Evolutionary conservation across 2,113 vertebrate species (phyloP).

Genomic region (Hippocampus zosterae): DNA sequence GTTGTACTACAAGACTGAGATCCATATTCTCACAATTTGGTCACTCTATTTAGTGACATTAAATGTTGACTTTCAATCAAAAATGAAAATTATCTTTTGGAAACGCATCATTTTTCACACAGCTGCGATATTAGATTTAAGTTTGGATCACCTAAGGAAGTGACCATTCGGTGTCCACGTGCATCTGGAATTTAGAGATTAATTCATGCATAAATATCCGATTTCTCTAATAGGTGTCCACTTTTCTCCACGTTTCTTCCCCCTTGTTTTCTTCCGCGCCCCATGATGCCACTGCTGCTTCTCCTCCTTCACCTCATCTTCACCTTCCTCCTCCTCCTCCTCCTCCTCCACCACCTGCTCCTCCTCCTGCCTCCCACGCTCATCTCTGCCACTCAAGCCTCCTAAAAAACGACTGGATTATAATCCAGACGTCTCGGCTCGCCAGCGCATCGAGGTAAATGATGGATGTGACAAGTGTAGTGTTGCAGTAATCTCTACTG

Average conservation of each 20-base stretch:
- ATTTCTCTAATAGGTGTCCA: constrained; percentile 84
- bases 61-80: background rate
- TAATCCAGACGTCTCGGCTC: constrained; percentile 90
- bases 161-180: background rate
- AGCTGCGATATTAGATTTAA: background rate
- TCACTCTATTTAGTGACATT: background rate
- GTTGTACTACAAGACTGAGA: background rate
- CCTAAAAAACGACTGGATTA: constrained; percentile 99
- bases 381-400: constrained; percentile 88
- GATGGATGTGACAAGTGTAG: background rate
- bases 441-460: constrained; percentile 89
- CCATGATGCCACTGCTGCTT: constrained; percentile 85
- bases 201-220: constrained; percentile 51
- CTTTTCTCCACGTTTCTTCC: constrained; percentile 83
- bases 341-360: constrained; percentile 58
- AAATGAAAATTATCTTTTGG: background rate
- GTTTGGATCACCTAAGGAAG: background rate
- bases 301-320: constrained; percentile 88
- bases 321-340: constrained; percentile 76
- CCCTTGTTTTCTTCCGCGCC: constrained; percentile 62
- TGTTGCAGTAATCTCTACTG: background rate
- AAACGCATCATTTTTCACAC: background rate
- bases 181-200: constrained; percentile 13
- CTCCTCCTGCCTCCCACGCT: constrained; percentile 76
- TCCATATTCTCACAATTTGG: too few relatives aligned